These are phyloP conservation scores for Sebastes flavidus DNA, from an alignment of 2,797 vertebrate species.

Conservation along the genomic window DNA sequence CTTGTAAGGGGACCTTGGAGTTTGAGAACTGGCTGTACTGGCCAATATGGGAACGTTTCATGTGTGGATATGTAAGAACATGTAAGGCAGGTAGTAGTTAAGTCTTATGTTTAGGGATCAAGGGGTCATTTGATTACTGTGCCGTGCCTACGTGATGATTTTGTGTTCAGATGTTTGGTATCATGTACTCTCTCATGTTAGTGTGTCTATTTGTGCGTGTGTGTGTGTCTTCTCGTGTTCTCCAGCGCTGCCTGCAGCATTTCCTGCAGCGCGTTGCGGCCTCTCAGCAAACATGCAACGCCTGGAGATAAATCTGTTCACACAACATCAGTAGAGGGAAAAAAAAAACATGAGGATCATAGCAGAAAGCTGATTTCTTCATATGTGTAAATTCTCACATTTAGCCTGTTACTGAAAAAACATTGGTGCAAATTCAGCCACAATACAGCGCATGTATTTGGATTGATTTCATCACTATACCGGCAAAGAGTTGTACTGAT, in stretches of 20 bases:
- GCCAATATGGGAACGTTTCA: not conserved
- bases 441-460: not conserved
- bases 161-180: not conserved
- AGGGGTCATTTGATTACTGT: not conserved
- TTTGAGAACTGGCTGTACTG: not conserved
- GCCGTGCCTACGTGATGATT: not conserved
- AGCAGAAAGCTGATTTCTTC: not conserved
- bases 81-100: not conserved
- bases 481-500: not conserved
- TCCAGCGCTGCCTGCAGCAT: constrained; percentile 35
- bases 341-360: not conserved
- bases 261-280: constrained; percentile 30
- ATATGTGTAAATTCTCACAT: not conserved
- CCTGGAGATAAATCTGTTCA: constrained; percentile 33
- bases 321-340: not conserved
- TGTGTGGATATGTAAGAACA: not conserved
- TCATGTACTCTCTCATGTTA: not conserved
- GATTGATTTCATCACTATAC: not conserved
- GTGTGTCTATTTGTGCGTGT: not conserved
- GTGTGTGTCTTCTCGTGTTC: not conserved
- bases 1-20: not conserved
- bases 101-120: not conserved
- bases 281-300: constrained; percentile 34
- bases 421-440: not conserved
- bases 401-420: not conserved